These are phyloP conservation scores for Cheilosia variabilis DNA, from an alignment of 2,888 invertebrate genomes.

Conservation along the genomic window DNA sequence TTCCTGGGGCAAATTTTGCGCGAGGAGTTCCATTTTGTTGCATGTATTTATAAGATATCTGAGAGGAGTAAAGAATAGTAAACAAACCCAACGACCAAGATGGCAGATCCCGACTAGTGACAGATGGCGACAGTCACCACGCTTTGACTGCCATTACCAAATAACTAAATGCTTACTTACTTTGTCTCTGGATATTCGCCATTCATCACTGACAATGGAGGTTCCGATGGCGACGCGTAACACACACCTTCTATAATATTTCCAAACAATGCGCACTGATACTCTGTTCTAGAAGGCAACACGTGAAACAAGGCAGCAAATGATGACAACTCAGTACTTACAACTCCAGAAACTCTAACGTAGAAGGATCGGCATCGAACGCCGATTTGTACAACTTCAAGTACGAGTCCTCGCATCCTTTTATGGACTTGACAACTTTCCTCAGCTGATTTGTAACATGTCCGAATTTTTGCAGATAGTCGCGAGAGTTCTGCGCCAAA, in stretches of 20 bases:
- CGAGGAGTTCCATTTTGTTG: conserved; percentile 81
- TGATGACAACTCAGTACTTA: conserved; percentile 79
- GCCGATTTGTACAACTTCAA: conserved; percentile 92
- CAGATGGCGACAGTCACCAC: too few species aligned
- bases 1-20: conserved; percentile 81
- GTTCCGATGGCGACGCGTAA: conserved; percentile 82
- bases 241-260: conserved; percentile 83
- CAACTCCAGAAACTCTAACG: conserved; percentile 89
- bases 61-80: background rate
- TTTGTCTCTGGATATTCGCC: conserved; percentile 83
- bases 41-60: conserved; percentile 80
- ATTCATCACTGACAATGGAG: conserved; percentile 81
- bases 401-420: conserved; percentile 89
- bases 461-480: conserved; percentile 91
- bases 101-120: too few species aligned
- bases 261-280: conserved; percentile 82
- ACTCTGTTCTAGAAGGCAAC: conserved; percentile 78
- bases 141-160: too few species aligned
- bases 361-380: conserved; percentile 93
- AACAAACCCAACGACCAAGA: too few species aligned
- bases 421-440: conserved; percentile 89
- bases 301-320: conserved; percentile 76
- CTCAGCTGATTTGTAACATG: conserved; percentile 91
- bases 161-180: conserved; percentile 61
- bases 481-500: conserved; percentile 90